These are phyloP conservation scores for Chionodraco myersi DNA, from an alignment of 2,113 vertebrate genomes.

Conservation along the genomic window DNA sequence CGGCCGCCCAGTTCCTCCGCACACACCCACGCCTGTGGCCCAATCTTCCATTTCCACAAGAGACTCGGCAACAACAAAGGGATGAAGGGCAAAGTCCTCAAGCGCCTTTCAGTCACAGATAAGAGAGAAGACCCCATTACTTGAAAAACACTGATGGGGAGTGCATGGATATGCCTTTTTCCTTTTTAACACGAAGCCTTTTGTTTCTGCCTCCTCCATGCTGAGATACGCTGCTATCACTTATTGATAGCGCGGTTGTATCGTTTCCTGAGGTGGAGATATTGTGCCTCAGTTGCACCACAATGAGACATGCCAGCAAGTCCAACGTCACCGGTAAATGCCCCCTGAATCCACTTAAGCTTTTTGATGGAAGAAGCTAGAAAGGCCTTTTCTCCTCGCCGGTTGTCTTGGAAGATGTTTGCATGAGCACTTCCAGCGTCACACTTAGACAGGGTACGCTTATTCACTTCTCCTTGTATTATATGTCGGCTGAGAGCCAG, in stretches of 20 bases:
- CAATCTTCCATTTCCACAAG: conserved; percentile 68
- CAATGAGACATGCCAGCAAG: neutral
- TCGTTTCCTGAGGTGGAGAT: conserved; percentile 11
- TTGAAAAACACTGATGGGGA: conserved; percentile 55
- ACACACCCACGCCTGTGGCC: conserved; percentile 57
- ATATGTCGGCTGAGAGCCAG: neutral
- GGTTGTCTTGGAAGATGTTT: neutral
- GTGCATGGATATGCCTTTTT: neutral
- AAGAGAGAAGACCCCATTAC: conserved; percentile 73
- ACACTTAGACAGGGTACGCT: neutral
- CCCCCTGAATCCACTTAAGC: neutral
- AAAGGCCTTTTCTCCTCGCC: neutral
- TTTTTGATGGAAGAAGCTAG: neutral
- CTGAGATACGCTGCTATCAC: conserved; percentile 2
- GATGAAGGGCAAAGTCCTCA: conserved; percentile 72
- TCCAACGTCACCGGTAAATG: neutral
- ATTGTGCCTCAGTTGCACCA: neutral
- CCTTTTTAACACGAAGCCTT: conserved; percentile 18
- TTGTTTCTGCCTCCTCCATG: conserved; percentile 25
- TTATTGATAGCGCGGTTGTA: neutral
- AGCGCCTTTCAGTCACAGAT: conserved; percentile 62
- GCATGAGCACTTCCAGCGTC: neutral
- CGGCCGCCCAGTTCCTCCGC: conserved; percentile 54
- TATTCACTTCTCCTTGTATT: neutral
- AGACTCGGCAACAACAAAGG: conserved; percentile 73